Evolutionary conservation across 2,888 invertebrate species (phyloP).

Genomic region (Cecidostiba fungosa): DNA sequence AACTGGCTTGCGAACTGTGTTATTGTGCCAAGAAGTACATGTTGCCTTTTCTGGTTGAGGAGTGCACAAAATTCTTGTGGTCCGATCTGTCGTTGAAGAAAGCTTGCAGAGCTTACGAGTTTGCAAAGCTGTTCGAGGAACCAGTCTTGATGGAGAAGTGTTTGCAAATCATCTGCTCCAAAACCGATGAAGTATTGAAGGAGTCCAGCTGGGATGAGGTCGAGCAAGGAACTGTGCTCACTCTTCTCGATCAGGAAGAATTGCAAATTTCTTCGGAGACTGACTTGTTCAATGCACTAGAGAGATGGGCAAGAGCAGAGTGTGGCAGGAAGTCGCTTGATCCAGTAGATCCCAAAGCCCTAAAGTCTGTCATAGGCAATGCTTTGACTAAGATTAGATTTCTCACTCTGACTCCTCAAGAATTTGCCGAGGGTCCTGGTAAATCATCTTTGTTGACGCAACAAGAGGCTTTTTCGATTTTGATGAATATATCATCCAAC

Average conservation of each 20-base stretch:
- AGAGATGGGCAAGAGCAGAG: conserved; percentile 84
- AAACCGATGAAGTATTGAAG: conserved; percentile 88
- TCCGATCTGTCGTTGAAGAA: conserved; percentile 89
- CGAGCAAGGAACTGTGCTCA: conserved; percentile 87
- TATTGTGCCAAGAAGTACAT: conserved; percentile 95
- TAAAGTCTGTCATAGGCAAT: conserved; percentile 80
- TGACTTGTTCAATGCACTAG: conserved; percentile 88
- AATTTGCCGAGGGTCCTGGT: conserved; percentile 92
- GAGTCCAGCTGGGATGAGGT: conserved; percentile 90
- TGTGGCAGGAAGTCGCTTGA: conserved; percentile 81
- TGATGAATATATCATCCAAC: conserved; percentile 90
- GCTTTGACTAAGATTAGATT: conserved; percentile 90
- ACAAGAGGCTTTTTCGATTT: conserved; percentile 89
- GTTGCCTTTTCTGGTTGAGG: conserved; percentile 90
- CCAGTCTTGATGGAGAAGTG: conserved; percentile 91
- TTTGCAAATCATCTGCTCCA: conserved; percentile 89
- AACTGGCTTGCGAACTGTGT: conserved; percentile 92
- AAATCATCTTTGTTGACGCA: conserved; percentile 87
- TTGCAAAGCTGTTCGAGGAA: conserved; percentile 92
- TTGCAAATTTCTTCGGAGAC: conserved; percentile 89
- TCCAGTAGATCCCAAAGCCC: conserved; percentile 70
- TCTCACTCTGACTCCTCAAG: conserved; percentile 89
- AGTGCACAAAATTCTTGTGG: conserved; percentile 92
- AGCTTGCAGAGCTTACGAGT: conserved; percentile 92
- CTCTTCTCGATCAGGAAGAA: conserved; percentile 88